Base-by-base conservation (phyloP, 2,113 vertebrate species). In the Raja brachyura region DNA sequence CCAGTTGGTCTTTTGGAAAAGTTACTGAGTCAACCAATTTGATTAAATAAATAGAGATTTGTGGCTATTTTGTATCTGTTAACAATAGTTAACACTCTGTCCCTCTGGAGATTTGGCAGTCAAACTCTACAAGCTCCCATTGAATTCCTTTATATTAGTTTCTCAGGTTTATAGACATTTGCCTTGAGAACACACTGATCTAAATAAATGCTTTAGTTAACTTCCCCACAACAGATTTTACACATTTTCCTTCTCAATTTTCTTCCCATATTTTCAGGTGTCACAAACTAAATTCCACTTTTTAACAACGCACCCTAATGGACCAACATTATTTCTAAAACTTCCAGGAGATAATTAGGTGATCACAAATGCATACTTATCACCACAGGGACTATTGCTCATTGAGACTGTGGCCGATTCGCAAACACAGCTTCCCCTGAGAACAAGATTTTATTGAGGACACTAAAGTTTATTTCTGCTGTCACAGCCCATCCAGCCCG, bases 11-110 rank as follows among this genome's bases (percentile, higher is more conserved):
- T 13, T 2, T 54, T 92, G 68, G 39, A 92, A 74, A 73, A 73
- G 33, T 73, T 70, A 73, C 68, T 92, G 90, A 92, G 54, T 92
- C 33, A 92, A 28, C 33, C 13, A 39, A 18, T 70, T 39, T 48
- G 33, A 33, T 20, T 68, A 92, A 92, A 22, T 73, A 92, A 92
- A 92, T 92, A 90, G 18, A 39, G 20, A 92, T 48, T 28, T 31
- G 70, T 25, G 28, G 66, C 20, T 18, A 90, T 20, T 48, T 14
- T 68, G 31, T 88, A n/a, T 63, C 56, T 66, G 59, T 88, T 90
- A 10, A 70, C 16, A 20, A 70, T 90, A 90, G 22, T 48, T 48
- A 90, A 39, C 3, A 39, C 39, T 90, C 56, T n/a, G n/a, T 61
- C 25, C 63, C 33, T 22, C 31, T 20, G 39, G 63, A 90, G 14